Percentiles rank a stretch among this genome's conserved stretches.
phyloP scores from a whole-genome alignment of 2,797 vertebrate species.

The Fundulus diaphanus region DNA sequence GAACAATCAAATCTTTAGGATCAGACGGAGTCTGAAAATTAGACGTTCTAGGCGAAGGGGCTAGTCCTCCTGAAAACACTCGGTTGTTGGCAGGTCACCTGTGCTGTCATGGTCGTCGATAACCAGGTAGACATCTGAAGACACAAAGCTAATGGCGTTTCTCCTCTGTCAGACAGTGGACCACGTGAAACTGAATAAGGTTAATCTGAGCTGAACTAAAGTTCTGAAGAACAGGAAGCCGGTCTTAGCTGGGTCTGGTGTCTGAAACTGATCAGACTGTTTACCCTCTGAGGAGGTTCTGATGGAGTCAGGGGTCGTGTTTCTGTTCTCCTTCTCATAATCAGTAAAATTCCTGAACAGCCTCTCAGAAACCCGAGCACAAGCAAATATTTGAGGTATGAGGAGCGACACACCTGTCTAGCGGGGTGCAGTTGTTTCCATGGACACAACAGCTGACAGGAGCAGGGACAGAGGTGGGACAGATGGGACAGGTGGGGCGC shows the following conservation, averaged over 20 bases:
- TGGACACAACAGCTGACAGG: conserved; percentile 66
- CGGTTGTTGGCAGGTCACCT: not conserved
- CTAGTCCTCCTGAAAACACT: too few relatives aligned
- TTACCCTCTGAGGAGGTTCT: not conserved
- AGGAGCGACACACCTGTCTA: conserved; percentile 27
- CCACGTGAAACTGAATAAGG: not conserved
- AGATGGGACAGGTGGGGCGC: not conserved
- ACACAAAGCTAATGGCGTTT: too few relatives aligned
- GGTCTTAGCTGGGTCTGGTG: not conserved
- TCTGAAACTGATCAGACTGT: not conserved
- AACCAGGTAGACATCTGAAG: too few relatives aligned
- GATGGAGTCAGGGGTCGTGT: not conserved
- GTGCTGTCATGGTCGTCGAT: not conserved
- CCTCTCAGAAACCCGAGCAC: conserved; percentile 3
- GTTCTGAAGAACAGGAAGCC: too few relatives aligned
- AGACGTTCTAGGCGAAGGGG: too few relatives aligned
- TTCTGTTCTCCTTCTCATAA: not conserved
- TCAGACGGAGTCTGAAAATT: not conserved
- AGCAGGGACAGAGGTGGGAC: not conserved
- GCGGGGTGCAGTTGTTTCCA: conserved; percentile 29
- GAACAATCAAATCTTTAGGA: too few relatives aligned
- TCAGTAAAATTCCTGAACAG: not conserved
- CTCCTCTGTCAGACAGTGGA: too few relatives aligned
- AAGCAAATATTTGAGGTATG: conserved; percentile 68
- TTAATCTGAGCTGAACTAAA: not conserved